These are phyloP conservation scores for Morphnarchus princeps DNA, from an alignment of 2,113 vertebrate species.

Conservation along the genomic window DNA sequence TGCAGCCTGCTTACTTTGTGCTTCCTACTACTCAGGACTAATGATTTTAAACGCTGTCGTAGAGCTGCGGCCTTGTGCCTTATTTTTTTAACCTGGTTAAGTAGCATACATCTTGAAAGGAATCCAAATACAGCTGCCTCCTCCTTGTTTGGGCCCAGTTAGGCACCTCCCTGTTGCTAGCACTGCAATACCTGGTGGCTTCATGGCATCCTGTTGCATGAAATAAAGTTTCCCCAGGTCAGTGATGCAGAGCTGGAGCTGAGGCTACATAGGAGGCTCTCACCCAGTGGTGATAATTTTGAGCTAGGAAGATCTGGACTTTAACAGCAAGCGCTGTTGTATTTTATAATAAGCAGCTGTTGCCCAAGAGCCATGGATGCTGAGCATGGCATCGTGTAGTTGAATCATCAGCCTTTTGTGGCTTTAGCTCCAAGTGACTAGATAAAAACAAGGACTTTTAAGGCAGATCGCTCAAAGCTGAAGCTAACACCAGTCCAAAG, in stretches of 20 bases:
- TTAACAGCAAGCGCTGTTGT: not conserved
- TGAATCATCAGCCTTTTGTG: not conserved
- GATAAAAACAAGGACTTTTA: not conserved
- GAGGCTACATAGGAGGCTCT: fast-evolving
- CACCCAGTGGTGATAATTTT: not conserved
- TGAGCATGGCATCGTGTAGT: not conserved
- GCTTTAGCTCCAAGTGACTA: not conserved
- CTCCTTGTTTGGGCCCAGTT: not conserved
- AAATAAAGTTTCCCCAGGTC: not conserved
- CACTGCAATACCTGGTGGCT: not conserved
- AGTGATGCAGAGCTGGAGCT: not conserved
- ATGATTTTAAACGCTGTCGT: not conserved
- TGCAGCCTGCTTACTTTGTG: not conserved
- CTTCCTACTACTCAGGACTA: not conserved
- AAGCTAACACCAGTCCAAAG: not conserved
- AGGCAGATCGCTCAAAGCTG: not conserved
- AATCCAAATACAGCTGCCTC: not conserved
- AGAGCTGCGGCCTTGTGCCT: not conserved
- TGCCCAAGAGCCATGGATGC: not conserved
- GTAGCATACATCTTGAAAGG: not conserved
- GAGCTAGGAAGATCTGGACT: not conserved
- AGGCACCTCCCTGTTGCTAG: not conserved
- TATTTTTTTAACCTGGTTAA: not conserved
- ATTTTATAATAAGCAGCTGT: not conserved
- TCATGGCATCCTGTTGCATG: not conserved